Conservation (phyloP, 2,113 vertebrate genomes). For the Pelusios castaneus region DNA sequence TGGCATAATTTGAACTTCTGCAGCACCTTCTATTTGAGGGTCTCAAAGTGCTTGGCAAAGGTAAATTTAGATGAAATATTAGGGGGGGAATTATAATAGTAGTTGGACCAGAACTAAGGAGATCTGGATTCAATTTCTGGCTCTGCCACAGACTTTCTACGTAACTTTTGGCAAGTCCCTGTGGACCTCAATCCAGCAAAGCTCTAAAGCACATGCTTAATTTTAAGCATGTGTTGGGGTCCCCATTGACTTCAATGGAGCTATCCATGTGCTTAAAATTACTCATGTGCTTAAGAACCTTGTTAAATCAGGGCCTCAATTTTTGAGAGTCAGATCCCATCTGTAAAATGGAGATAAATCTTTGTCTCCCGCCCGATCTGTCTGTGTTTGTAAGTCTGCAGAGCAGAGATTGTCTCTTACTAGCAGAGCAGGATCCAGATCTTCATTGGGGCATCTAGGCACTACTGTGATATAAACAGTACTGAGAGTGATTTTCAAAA, state of each 20-base stretch:
- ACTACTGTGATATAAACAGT: neutral
- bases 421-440: neutral
- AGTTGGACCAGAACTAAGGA: neutral
- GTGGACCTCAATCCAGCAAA: neutral
- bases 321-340: neutral
- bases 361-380: neutral
- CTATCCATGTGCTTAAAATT: neutral
- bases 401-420: accelerated
- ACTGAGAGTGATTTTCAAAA: neutral
- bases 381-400: neutral
- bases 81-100: neutral
- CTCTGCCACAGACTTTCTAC: neutral
- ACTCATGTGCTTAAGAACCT: neutral
- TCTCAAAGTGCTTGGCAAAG: neutral
- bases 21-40: neutral
- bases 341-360: neutral
- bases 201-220: neutral
- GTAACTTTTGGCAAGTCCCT: neutral
- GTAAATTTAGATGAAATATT: neutral
- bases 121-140: neutral
- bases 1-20: neutral
- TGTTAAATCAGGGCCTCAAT: neutral
- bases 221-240: neutral
- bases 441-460: neutral
- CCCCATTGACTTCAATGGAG: neutral